Evolutionary conservation across 2,113 vertebrate genomes (phyloP), one percentile per base, ranked within the genome.

Genomic region (Equus quagga): DNA sequence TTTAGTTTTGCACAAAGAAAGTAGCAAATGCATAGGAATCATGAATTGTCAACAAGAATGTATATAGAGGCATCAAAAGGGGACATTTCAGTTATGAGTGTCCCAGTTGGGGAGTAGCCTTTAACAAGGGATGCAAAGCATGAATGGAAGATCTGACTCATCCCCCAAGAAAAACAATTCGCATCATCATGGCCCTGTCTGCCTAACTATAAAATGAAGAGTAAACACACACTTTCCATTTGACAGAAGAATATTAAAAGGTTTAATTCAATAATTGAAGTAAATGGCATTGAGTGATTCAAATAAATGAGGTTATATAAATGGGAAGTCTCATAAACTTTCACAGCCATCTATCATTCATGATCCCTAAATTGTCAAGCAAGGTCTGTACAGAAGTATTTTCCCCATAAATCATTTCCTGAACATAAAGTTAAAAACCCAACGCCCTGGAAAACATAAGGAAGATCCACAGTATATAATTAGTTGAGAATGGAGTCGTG

Each of bases 401-500:
- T 97, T 85, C 44, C 62, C 58, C 94, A 97, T 98, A 97, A 98
- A 94, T 97, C 94, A 97, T 91, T 98, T 98, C 96, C 84, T 85
- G 86, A 97, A 96, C 62, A 76, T 94, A 85, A 97, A 95, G 92
- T 89, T 96, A 92, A 92, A 98, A 98, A 94, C 58, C 60, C 62
- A 24, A 3, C 96, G 95, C 92, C 87, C 92, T 86, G 44, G 64
- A 95, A 98, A 98, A 82, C 73, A 70, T 70, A 97, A 97, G 81
- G 85, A 89, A 93, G 73, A 92, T 33, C 36, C 80, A 88, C 41
- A 58, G n/a, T 94, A 89, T 94, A 62, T 96, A 97, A 98, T 98
- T 97, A 98, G 90, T 86, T 58, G 96, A 96, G 91, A 96, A 94
- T 96, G 46, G 92, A 95, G 81, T 69, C 76, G 83, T 64, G 76